These are phyloP conservation scores for Sinocyclocheilus anophthalmus DNA, from an alignment of 2,113 vertebrate genomes.

Conservation along the genomic window DNA sequence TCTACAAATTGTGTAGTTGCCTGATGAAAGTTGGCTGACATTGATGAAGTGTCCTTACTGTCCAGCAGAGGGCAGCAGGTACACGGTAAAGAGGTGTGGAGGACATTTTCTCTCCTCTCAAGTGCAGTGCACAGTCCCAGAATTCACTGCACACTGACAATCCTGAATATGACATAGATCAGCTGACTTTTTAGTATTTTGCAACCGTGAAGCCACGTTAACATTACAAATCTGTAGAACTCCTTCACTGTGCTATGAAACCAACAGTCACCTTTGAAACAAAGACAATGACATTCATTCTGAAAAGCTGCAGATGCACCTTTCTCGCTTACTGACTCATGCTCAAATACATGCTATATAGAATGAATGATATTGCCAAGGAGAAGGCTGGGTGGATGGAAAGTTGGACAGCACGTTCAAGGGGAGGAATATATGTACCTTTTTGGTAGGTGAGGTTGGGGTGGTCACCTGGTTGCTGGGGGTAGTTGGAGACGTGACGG, in stretches of 20 bases:
- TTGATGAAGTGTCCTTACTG: not conserved
- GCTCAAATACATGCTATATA: not conserved
- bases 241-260: not conserved
- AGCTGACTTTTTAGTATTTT: not conserved
- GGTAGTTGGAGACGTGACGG: slow-evolving; percentile 78
- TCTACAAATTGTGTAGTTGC: not conserved
- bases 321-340: not conserved
- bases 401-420: not conserved
- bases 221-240: not conserved
- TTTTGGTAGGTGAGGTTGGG: slow-evolving; percentile 92
- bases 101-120: slow-evolving; percentile 32
- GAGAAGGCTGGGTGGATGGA: not conserved
- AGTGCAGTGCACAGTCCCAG: not conserved
- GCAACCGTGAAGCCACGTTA: not conserved
- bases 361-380: not conserved
- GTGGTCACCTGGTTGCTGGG: slow-evolving; percentile 85
- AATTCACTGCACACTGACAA: not conserved
- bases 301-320: not conserved
- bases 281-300: not conserved
- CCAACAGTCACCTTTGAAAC: not conserved
- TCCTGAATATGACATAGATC: not conserved
- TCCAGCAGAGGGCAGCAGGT: slow-evolving; percentile 70
- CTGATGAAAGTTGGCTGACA: not conserved
- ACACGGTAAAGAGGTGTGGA: slow-evolving; percentile 37
- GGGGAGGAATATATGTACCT: slow-evolving; percentile 78